Evolutionary conservation across 2,888 invertebrate species (phyloP).

Genomic region (Fissipunctia ypsillon): DNA sequence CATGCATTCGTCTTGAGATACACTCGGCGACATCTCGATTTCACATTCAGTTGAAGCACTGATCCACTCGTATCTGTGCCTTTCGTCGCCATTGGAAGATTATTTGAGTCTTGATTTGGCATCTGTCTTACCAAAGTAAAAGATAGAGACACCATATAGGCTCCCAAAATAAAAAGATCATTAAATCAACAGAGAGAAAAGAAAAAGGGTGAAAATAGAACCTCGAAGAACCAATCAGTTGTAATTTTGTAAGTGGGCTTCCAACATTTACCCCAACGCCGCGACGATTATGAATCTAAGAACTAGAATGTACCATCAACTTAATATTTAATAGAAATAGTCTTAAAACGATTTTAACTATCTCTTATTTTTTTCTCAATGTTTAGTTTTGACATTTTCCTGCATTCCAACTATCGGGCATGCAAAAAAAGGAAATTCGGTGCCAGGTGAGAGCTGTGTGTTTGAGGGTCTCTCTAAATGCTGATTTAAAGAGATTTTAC

Average conservation of each 20-base stretch:
- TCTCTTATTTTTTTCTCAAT: not conserved
- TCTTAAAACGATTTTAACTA: not conserved
- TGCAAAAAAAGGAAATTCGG: not conserved
- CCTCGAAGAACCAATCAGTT: not conserved
- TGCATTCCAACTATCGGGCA: not conserved
- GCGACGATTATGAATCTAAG: not conserved
- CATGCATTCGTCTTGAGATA: conserved; percentile 89
- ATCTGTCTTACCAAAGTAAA: not conserved
- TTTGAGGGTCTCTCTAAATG: not conserved
- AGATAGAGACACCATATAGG: not conserved
- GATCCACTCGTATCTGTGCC: conserved; percentile 71
- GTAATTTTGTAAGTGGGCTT: not conserved
- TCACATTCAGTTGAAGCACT: conserved; percentile 81
- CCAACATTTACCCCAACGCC: not conserved
- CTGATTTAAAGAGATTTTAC: not conserved
- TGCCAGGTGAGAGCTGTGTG: not conserved
- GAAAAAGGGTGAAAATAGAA: not conserved
- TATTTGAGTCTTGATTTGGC: conserved; percentile 1
- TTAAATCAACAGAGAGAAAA: not conserved
- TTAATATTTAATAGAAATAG: not conserved
- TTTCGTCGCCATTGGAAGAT: not conserved
- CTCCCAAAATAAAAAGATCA: not conserved
- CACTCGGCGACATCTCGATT: conserved; percentile 86
- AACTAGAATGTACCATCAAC: not conserved
- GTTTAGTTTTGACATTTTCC: not conserved